Evolutionary conservation across 2,113 vertebrate genomes (phyloP), one percentile per base, ranked within the genome.

Genomic region (Neogobius melanostomus): DNA sequence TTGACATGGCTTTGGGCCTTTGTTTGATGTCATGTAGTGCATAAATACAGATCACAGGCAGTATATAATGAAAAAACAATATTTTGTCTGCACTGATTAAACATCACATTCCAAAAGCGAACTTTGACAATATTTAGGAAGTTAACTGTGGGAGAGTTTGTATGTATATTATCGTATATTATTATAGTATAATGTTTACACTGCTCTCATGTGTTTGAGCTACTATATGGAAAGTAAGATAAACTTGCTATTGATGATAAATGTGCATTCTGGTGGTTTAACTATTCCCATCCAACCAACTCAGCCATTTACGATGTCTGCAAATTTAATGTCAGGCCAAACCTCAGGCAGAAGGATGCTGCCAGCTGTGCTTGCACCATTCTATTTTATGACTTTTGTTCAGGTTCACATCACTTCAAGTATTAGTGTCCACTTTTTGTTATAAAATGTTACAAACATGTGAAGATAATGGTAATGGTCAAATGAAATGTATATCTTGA

Each of bases 291-390:
- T 69, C 72, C 82, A 82, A 81, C 80, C 42, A 12, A 74, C 70
- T 69, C 62, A 60, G 70, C 87, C 72, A 84, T 76, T 86, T 80
- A 49, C 75, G 77, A 83, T 75, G 77, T 80, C 63, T 86, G 56
- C 17, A 74, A 80, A 80, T 83, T 65, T 82, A 85, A 79, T 87
- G 82, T 80, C 80, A 89, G 66, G 79, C 53, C 66, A 70, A 85
- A 80, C 86, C 80, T 74, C 61, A 12, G 74, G 85, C 80, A 49
- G 66, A 82, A 76, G 44, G 66, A 86, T 80, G 71, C 83, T 82
- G 71, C 68, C 81, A 85, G 84, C 81, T 78, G 80, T 47, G 74
- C 61, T 74, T 57, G 36, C 47, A 80, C 64, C 77, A 65, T 68
- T 76, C 66, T 69, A 71, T 54, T 14, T 63, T 73, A 9, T 57